phyloP scores from a whole-genome alignment of 2,113 vertebrate species.

The Petrocephalus microphthalmus region DNA sequence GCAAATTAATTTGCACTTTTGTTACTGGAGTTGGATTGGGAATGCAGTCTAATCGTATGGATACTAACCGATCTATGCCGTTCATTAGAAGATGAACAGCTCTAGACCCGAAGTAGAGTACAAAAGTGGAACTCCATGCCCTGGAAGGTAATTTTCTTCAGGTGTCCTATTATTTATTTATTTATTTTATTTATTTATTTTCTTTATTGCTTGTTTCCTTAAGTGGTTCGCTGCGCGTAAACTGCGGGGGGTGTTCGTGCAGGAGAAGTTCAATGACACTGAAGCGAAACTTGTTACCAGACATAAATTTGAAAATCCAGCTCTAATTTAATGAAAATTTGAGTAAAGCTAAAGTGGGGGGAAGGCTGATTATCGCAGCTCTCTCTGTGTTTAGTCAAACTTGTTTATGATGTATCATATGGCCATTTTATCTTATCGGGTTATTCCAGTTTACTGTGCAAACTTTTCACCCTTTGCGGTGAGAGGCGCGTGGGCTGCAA shows the following conservation, averaged over 20 bases:
- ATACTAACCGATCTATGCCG: constrained; percentile 2
- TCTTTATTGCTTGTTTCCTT: neutral
- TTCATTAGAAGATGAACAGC: constrained; percentile 16
- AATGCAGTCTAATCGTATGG: neutral
- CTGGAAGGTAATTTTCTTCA: neutral
- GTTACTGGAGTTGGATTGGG: neutral
- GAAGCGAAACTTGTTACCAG: neutral
- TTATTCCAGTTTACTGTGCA: neutral
- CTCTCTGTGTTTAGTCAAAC: neutral
- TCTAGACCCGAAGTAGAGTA: neutral
- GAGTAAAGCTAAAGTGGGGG: neutral
- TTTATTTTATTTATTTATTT: too few relatives aligned
- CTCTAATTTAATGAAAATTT: neutral
- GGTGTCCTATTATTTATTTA: too few relatives aligned
- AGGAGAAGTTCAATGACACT: neutral
- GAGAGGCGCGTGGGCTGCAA: neutral
- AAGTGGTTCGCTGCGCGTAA: neutral
- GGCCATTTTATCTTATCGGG: neutral
- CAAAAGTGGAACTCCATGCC: neutral
- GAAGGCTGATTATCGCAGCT: neutral
- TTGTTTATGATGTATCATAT: neutral
- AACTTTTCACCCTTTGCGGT: neutral
- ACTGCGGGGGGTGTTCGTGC: neutral
- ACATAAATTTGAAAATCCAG: neutral
- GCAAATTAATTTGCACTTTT: neutral